These are phyloP conservation scores for Poecile montanus DNA, from an alignment of 2,797 vertebrate genomes.

Conservation along the genomic window DNA sequence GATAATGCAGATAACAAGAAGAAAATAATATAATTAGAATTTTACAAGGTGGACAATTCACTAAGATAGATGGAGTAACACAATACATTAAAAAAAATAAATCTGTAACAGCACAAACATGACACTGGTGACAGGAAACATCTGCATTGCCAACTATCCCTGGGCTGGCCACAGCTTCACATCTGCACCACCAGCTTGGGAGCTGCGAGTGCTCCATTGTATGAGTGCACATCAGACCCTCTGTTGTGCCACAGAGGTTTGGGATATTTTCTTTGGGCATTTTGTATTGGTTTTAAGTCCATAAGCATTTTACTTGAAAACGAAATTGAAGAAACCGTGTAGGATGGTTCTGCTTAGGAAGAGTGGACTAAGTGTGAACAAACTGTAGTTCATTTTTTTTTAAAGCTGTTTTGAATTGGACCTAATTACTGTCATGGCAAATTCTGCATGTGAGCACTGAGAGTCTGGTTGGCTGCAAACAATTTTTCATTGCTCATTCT, in stretches of 20 bases:
- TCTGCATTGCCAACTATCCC: slow-evolving; percentile 59
- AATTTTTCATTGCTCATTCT: neutral
- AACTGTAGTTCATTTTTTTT: neutral
- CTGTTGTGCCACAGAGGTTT: neutral
- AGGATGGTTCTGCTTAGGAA: neutral
- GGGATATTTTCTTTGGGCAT: neutral
- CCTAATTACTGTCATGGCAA: neutral
- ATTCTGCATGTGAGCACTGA: neutral
- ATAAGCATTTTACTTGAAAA: neutral
- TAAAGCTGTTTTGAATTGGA: neutral
- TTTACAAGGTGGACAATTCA: slow-evolving; percentile 72
- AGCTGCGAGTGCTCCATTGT: neutral
- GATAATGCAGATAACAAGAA: slow-evolving; percentile 69
- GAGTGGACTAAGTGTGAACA: neutral
- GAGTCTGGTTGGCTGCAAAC: neutral
- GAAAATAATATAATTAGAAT: slow-evolving; percentile 75
- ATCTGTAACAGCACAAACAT: slow-evolving; percentile 60
- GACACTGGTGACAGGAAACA: slow-evolving; percentile 69
- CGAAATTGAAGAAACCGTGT: accelerated
- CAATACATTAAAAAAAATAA: slow-evolving; percentile 55
- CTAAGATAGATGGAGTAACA: slow-evolving; percentile 73
- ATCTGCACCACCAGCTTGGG: neutral
- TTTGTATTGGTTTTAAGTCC: neutral
- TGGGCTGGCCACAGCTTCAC: neutral
- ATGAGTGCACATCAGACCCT: neutral